Conservation (phyloP, 1,140 invertebrate genomes). For the Pseudobourletiella spinata region DNA sequence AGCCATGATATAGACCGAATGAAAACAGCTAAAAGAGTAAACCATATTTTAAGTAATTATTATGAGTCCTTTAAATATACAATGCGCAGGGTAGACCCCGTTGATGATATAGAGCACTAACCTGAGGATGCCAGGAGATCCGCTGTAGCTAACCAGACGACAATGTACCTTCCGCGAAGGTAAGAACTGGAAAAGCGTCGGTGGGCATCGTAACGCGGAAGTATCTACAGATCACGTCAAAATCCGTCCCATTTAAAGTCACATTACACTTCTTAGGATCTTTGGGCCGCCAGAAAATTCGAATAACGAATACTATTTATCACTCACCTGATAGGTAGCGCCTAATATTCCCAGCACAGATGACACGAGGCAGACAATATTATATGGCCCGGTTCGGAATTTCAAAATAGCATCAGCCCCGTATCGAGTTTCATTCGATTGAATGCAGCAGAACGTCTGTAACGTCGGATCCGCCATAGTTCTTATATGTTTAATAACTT, state of each 20-base stretch:
- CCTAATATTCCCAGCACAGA: constrained; percentile 61
- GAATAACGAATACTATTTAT: background rate
- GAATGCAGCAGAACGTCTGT: constrained; percentile 67
- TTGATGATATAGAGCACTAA: constrained; percentile 37
- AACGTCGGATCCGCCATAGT: constrained; percentile 67
- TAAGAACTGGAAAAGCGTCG: constrained; percentile 49
- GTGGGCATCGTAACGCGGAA: constrained; percentile 44
- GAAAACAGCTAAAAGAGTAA: constrained; percentile 52
- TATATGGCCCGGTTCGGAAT: constrained; percentile 60
- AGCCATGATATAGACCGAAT: constrained; percentile 61
- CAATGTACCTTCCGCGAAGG: constrained; percentile 56
- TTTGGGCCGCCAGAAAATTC: no score
- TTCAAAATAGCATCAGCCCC: constrained; percentile 54
- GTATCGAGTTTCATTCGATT: constrained; percentile 52
- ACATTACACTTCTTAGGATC: no score
- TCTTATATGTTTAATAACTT: background rate
- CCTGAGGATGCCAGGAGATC: constrained; percentile 66
- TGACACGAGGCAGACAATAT: constrained; percentile 59
- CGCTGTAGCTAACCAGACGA: constrained; percentile 65
- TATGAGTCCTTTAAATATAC: background rate
- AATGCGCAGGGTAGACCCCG: background rate
- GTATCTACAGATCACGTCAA: no score
- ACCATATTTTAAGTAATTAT: constrained; percentile 1
- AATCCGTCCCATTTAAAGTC: no score
- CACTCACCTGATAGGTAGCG: constrained; percentile 58